phyloP scores from a whole-genome alignment of 2,888 invertebrate species.

The Nemoura dubitans region DNA sequence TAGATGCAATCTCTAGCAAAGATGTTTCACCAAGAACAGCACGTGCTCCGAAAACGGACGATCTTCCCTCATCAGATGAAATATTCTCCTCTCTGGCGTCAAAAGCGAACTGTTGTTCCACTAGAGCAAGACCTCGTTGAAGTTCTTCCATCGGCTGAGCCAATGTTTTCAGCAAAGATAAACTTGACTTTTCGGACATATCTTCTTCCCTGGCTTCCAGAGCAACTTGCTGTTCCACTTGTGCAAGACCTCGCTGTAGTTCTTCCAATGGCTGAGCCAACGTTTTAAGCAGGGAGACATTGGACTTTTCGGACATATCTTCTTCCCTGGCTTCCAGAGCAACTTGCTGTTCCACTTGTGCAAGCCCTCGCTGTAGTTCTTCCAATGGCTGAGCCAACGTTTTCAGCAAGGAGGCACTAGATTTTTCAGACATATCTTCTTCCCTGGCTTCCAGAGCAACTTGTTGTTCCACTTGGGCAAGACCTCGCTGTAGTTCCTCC shows the following conservation, averaged over 20 bases:
- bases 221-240: conserved; percentile 44
- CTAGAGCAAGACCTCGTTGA: conserved; percentile 42
- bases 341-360: conserved; percentile 58
- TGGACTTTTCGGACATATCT: conserved; percentile 42
- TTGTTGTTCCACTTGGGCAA: conserved; percentile 43
- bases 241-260: conserved; percentile 44
- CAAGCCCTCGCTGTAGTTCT: conserved; percentile 59
- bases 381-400: conserved; percentile 50
- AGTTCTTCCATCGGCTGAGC: conserved; percentile 45
- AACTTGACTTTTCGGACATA: conserved; percentile 14
- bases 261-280: conserved; percentile 49
- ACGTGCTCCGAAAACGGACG: conserved; percentile 20
- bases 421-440: conserved; percentile 44
- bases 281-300: conserved; percentile 45
- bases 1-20: conserved; percentile 23
- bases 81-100: conserved; percentile 44
- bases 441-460: conserved; percentile 42
- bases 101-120: conserved; percentile 40
- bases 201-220: conserved; percentile 40
- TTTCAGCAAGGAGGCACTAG: conserved; percentile 48
- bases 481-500: conserved; percentile 47
- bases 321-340: conserved; percentile 42
- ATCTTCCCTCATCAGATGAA: conserved; percentile 39
- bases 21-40: conserved; percentile 37
- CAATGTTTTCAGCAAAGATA: conserved; percentile 38